Percentiles rank a stretch among this genome's conserved stretches.
Evolutionary conservation across 2,888 invertebrate species (phyloP).

Genomic region (Pecten maximus): DNA sequence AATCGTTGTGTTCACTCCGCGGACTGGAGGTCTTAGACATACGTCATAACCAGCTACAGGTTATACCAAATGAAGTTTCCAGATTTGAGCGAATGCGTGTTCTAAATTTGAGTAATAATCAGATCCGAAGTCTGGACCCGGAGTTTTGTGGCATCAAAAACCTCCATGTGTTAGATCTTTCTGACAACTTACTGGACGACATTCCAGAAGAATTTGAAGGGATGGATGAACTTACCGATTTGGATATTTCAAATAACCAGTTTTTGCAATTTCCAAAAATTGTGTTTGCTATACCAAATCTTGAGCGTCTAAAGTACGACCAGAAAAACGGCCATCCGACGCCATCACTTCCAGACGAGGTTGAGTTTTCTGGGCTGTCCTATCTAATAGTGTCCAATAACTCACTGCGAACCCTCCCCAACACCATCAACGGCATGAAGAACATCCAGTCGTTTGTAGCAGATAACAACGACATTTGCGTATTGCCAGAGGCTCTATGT

Average conservation of each 20-base stretch:
- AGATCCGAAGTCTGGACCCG: slow-evolving; percentile 65
- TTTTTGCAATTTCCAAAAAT: slow-evolving; percentile 78
- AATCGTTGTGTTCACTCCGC: slow-evolving; percentile 65
- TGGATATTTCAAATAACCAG: slow-evolving; percentile 78
- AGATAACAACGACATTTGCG: slow-evolving; percentile 72
- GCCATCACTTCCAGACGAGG: slow-evolving; percentile 73
- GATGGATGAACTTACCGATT: slow-evolving; percentile 82
- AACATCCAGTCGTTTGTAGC: slow-evolving; percentile 73
- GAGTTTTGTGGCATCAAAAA: slow-evolving; percentile 69
- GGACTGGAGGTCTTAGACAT: slow-evolving; percentile 71
- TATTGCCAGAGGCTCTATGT: slow-evolving; percentile 71
- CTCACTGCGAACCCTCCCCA: slow-evolving; percentile 72
- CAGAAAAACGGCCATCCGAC: slow-evolving; percentile 75
- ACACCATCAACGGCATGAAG: slow-evolving; percentile 71
- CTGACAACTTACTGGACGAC: slow-evolving; percentile 70
- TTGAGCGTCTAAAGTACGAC: slow-evolving; percentile 74
- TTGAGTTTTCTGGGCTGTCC: slow-evolving; percentile 69
- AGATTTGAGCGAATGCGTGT: slow-evolving; percentile 67
- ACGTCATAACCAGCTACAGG: slow-evolving; percentile 68
- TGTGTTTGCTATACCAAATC: slow-evolving; percentile 72
- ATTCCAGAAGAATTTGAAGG: slow-evolving; percentile 89
- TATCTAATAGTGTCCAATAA: slow-evolving; percentile 77
- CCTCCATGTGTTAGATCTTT: slow-evolving; percentile 71
- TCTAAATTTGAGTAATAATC: slow-evolving; percentile 70
- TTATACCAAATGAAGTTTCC: slow-evolving; percentile 70